Evolutionary conservation across 2,888 invertebrate genomes (phyloP).

Genomic region (Meliscaeva auricollis): DNA sequence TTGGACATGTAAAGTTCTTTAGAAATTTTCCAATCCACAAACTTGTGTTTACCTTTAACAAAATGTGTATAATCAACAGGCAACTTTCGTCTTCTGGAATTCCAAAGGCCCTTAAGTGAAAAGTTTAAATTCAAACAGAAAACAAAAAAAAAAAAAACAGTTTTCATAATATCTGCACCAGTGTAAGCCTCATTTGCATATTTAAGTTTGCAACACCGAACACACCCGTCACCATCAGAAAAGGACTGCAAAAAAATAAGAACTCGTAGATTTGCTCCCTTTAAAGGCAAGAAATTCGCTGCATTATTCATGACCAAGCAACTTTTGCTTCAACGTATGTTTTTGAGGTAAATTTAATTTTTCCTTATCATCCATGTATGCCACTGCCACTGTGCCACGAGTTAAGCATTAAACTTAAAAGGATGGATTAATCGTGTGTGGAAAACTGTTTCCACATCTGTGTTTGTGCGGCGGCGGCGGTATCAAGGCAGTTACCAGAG

Average conservation of each 20-base stretch:
- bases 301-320: slow-evolving; percentile 21
- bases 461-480: neutral
- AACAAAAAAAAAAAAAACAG: neutral
- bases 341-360: slow-evolving; percentile 17
- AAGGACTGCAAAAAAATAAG: neutral
- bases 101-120: slow-evolving; percentile 1
- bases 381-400: neutral
- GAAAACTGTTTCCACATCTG: slow-evolving; percentile 22
- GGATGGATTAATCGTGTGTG: slow-evolving; percentile 24
- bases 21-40: neutral
- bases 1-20: neutral
- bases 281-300: neutral
- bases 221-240: slow-evolving; percentile 5
- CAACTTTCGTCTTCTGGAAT: neutral
- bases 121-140: neutral
- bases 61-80: neutral
- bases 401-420: neutral
- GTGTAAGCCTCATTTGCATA: slow-evolving; percentile 11
- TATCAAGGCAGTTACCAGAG: slow-evolving; percentile 3
- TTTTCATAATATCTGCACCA: neutral
- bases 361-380: neutral
- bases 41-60: neutral
- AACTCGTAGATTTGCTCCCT: neutral
- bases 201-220: slow-evolving; percentile 5
- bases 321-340: slow-evolving; percentile 1